Base-by-base conservation (phyloP, 2,797 vertebrate species). In the Sebastes flavidus region DNA sequence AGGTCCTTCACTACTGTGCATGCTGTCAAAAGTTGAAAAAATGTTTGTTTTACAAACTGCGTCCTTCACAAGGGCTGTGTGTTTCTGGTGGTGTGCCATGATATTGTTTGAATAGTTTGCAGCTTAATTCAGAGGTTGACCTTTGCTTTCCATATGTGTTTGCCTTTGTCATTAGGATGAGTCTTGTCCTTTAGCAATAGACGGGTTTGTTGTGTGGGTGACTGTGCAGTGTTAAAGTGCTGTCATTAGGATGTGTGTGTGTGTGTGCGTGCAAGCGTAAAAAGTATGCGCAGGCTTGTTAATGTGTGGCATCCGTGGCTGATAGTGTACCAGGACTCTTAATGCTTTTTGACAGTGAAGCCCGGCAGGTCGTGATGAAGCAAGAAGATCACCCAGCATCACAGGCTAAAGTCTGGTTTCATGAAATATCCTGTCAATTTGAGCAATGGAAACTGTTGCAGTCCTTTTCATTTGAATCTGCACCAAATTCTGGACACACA, bases 281-380 rank as follows among this genome's bases (percentile, higher is more conserved):
- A 78, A 81, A 67, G 11, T 56, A 27, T 73, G 34, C n/a, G 5
- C 74, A 12, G 27, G 54, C 60, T 79, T 82, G 74, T 81, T 80
- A 62, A 81, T 83, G 60, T 82, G 73, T 34, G 32, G 1, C 69
- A 73, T 88, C 54, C 1, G 0, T 76, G 65, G 30, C 67, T 81
- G 59, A 63, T 24, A 16, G 63, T 78, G 77, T 85, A 54, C 80
- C 20, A 3, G 29, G 12, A 29, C 49, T 75, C 49, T 60, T 88
- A 86, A 94, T 93, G 72, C 77, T 72, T 84, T 89, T 77, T 91
- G 93, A 92, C 92, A 91, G 78, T 36, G 7, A 78, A 82, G 81
- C 76, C 79, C 58, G 22, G 81, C 54, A 81, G 90, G 84, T 82
- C 78, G 16, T 46, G 42, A 79, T 56, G 12, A 68, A 88, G 74